These are phyloP conservation scores for Zhuqinia jingwanae DNA, from an alignment of 2,888 invertebrate species.

Conservation along the genomic window DNA sequence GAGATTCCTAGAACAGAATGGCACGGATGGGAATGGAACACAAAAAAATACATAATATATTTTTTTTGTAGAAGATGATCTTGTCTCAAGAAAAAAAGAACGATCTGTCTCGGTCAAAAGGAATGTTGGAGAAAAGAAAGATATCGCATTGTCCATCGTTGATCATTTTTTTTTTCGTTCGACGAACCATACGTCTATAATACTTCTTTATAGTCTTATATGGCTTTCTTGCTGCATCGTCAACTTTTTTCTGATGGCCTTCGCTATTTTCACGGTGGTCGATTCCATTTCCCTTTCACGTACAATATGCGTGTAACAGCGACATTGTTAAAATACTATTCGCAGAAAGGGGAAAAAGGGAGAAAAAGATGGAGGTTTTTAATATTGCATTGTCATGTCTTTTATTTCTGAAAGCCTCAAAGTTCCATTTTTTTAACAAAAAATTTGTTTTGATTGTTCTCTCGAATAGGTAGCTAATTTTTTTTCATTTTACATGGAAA, in stretches of 20 bases:
- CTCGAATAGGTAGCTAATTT: slow-evolving; percentile 38
- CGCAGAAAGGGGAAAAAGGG: too few relatives aligned
- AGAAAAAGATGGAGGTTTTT: too few relatives aligned
- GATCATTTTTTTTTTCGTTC: too few relatives aligned
- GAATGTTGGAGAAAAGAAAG: not conserved
- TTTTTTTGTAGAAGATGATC: not conserved
- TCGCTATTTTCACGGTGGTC: not conserved
- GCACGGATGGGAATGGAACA: too few relatives aligned
- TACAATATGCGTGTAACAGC: not conserved
- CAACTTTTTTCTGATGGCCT: slow-evolving; percentile 24
- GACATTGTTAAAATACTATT: not conserved
- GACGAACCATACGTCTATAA: too few relatives aligned
- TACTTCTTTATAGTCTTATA: too few relatives aligned
- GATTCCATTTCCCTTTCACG: slow-evolving; percentile 33
- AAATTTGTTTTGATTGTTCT: slow-evolving; percentile 20
- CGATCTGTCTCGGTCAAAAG: not conserved
- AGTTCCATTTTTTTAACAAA: slow-evolving; percentile 4
- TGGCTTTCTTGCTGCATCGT: slow-evolving; percentile 26
- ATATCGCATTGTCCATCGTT: not conserved
- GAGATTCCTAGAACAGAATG: not conserved
- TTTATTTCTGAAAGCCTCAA: slow-evolving; percentile 17
- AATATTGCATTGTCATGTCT: too few relatives aligned
- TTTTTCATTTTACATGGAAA: slow-evolving; percentile 18
- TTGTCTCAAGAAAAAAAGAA: slow-evolving; percentile 4
- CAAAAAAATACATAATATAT: too few relatives aligned